phyloP scores from a whole-genome alignment of 2,888 invertebrate genomes.

The Lithosia quadra region DNA sequence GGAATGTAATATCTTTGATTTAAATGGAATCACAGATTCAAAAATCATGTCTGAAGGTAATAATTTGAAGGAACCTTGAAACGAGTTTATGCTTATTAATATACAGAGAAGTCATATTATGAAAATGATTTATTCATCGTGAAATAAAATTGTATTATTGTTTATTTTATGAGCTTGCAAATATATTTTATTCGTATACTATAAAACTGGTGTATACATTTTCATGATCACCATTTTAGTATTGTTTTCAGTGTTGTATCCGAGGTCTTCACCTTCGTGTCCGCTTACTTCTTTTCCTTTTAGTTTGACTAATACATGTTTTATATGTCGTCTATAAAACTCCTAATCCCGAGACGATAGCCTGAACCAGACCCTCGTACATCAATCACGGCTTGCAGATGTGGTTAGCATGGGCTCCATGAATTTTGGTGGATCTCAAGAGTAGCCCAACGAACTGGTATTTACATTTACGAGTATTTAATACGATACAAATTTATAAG shows the following conservation, averaged over 20 bases:
- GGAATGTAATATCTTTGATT: background rate
- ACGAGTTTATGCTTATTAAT: constrained; percentile 18
- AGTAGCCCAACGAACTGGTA: no score
- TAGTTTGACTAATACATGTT: background rate
- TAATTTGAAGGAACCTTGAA: constrained; percentile 32
- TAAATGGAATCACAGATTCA: background rate
- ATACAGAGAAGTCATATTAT: constrained; percentile 23
- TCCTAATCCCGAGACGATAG: background rate
- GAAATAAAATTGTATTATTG: constrained; percentile 23
- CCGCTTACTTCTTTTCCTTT: no score
- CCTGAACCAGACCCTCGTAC: no score
- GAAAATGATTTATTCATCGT: constrained; percentile 21
- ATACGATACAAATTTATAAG: no score
- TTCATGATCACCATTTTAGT: background rate
- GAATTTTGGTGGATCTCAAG: no score
- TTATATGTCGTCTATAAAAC: background rate
- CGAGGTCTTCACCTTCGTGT: background rate
- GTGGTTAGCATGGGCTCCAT: no score
- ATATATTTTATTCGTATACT: background rate
- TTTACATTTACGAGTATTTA: no score
- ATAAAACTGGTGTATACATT: background rate
- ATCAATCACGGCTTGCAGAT: no score
- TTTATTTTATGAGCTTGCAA: constrained; percentile 6
- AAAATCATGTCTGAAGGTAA: constrained; percentile 40
- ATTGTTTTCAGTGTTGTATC: background rate